Conservation (phyloP, 2,113 vertebrate genomes). For the Bolborhynchus lineola region DNA sequence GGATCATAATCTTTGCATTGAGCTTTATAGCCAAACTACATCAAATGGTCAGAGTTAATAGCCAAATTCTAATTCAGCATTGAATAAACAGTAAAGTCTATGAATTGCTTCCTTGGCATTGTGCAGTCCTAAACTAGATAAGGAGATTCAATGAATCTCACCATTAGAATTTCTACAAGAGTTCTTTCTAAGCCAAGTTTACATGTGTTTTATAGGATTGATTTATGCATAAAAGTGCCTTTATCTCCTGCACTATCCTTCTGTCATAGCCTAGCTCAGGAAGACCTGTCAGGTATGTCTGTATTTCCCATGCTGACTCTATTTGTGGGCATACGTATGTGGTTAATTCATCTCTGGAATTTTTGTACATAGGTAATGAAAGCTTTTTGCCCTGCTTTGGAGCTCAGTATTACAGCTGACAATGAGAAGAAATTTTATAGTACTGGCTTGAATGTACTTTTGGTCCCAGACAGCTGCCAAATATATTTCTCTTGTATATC, state of each 20-base stretch:
- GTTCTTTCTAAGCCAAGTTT: background rate
- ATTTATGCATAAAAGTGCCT: background rate
- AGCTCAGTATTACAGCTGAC: background rate
- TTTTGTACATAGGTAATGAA: background rate
- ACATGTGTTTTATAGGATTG: background rate
- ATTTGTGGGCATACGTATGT: background rate
- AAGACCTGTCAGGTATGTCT: background rate
- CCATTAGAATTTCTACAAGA: background rate
- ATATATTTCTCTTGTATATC: conserved; percentile 6
- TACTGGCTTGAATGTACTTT: background rate
- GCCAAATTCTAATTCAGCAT: background rate
- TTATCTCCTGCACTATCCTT: background rate
- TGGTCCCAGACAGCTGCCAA: conserved; percentile 23
- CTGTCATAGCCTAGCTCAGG: background rate
- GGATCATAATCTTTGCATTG: background rate
- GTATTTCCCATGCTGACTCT: background rate
- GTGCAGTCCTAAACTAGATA: background rate
- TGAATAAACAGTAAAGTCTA: background rate
- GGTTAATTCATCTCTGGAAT: background rate
- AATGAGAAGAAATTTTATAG: background rate
- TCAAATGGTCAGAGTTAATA: background rate
- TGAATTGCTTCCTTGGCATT: background rate
- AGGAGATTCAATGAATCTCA: background rate
- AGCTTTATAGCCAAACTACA: background rate
- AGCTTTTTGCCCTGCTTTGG: background rate